A percentile compares a stretch with the other conserved stretches of the same genome.
Evolutionary conservation across 2,797 vertebrate species (phyloP).

Genomic region (Platyrinchus mystaceus): DNA sequence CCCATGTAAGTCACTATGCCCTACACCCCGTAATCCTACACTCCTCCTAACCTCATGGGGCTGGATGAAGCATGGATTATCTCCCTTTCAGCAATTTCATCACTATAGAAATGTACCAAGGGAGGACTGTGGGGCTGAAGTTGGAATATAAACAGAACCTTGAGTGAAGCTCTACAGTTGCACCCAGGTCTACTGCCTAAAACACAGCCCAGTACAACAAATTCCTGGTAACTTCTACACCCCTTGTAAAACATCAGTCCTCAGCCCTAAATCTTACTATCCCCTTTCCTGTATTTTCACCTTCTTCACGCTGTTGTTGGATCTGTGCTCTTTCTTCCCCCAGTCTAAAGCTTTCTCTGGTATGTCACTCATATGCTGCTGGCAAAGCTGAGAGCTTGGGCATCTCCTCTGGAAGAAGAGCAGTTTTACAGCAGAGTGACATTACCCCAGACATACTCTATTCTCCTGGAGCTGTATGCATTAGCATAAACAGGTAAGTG

Average conservation of each 20-base stretch:
- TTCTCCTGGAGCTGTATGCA: neutral
- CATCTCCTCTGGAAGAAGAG: neutral
- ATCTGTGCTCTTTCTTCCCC: neutral
- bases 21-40: neutral
- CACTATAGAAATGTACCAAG: neutral
- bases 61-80: neutral
- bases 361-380: rapidly evolving
- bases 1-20: neutral
- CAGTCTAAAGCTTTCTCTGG: neutral
- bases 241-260: neutral
- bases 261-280: neutral
- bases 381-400: neutral
- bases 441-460: neutral
- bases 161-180: neutral
- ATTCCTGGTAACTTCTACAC: neutral
- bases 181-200: neutral
- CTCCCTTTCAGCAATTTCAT: neutral
- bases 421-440: neutral
- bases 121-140: neutral
- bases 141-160: neutral
- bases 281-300: neutral
- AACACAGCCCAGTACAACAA: neutral
- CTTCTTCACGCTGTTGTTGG: neutral
- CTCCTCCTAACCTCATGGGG: neutral
- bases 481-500: neutral